Evolutionary conservation across 2,797 vertebrate species (phyloP).

Genomic region (Macropodus opercularis): DNA sequence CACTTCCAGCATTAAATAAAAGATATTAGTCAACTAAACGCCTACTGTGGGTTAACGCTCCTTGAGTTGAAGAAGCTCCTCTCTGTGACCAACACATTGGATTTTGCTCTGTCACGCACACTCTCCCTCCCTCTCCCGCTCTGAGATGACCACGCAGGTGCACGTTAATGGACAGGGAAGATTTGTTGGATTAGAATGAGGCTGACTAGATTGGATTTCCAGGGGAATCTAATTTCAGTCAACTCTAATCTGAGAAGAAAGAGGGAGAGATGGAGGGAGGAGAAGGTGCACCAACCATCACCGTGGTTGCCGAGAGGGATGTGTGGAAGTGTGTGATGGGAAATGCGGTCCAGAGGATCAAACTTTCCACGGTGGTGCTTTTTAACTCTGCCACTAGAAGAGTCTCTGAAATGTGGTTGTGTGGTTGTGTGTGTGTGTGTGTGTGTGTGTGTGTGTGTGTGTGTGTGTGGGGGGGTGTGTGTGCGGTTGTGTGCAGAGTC

Average conservation of each 20-base stretch:
- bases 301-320: constrained; percentile 10
- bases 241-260: constrained; percentile 41
- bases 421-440: not conserved
- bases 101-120: not conserved
- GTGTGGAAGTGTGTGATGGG: constrained; percentile 26
- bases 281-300: constrained; percentile 2
- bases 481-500: not conserved
- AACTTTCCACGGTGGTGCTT: constrained; percentile 14
- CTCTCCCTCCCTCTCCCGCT: not conserved
- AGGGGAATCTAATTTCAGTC: constrained; percentile 59
- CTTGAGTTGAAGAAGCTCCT: too few relatives aligned
- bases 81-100: not conserved
- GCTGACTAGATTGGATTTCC: constrained; percentile 59
- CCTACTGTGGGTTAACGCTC: too few relatives aligned
- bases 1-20: too few relatives aligned
- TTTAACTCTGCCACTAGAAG: constrained; percentile 31
- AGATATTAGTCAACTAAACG: too few relatives aligned
- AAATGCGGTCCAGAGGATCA: constrained; percentile 13
- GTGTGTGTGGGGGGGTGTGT: not conserved
- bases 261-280: not conserved
- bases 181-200: constrained; percentile 49
- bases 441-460: not conserved
- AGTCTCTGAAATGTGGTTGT: not conserved
- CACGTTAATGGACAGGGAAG: constrained; percentile 55
- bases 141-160: constrained; percentile 29